Base-by-base conservation (phyloP, 1,140 invertebrate genomes). In the Drosophila tsacasi region DNA sequence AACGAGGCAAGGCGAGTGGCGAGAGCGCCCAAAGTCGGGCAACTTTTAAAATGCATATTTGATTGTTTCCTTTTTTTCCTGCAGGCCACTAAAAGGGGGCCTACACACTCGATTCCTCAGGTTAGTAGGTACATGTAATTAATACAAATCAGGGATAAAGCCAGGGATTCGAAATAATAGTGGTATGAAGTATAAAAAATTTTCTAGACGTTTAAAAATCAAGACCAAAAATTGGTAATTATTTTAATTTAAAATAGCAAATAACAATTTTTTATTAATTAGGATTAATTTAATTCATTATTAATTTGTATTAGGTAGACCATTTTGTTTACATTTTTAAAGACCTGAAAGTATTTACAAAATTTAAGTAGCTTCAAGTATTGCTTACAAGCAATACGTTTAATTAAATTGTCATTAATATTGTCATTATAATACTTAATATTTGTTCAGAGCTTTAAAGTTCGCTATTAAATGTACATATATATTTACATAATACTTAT, bases 11-110 rank as follows among this genome's bases (percentile, higher is more conserved):
- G 27, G 50, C 25, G 25, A 9, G 47, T 30, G 63, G 44, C 52
- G 57, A 77, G 39, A 54, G 50, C 39, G n/a, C 7, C 75, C 57
- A 59, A 62, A 69, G 65, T 78, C 66, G 76, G 66, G 47, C 76
- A 80, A 87, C 81, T 89, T 89, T 90, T 81, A 89, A 87, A 87
- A 89, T 89, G 81, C 84, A 89, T 89, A 90, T 90, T 89, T 89
- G 81, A 89, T 90, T 89, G 83, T 86, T 57, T 76, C 76, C 72
- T 73, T 52, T 27, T 19, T 21, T 46, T 10, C n/a, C 7, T 17
- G 6, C 15, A 25, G 13, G 30, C 37, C 55, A 32, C 49, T 72
- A 42, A 47, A 63, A 49, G 25, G 37, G 37, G 27, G 66, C 37
- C 67, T 66, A 39, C 10, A 49, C 23, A 44, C 12, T 57, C 21